Evolutionary conservation across 2,888 invertebrate species (phyloP).

Genomic region (Plebejus anna): DNA sequence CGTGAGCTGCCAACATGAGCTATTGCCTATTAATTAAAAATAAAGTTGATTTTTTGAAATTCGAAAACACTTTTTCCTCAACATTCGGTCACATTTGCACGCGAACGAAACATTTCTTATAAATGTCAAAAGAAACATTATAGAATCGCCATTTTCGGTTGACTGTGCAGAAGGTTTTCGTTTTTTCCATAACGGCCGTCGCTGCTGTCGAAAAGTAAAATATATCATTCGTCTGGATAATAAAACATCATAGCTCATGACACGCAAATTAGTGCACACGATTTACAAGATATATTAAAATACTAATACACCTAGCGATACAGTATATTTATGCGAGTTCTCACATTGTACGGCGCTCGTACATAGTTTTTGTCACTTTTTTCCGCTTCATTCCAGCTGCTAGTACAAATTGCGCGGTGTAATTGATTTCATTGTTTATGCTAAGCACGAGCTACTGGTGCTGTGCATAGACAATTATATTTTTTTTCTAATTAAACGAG

Average conservation of each 20-base stretch:
- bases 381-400: conserved; percentile 34
- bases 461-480: conserved; percentile 38
- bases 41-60: conserved; percentile 38
- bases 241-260: neutral
- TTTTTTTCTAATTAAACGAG: conserved; percentile 34
- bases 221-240: neutral
- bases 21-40: conserved; percentile 38
- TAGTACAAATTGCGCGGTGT: conserved; percentile 41
- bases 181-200: neutral
- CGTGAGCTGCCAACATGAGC: conserved; percentile 32
- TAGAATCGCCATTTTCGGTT: conserved; percentile 33
- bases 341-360: conserved; percentile 48
- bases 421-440: conserved; percentile 39
- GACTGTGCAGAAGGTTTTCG: conserved; percentile 32
- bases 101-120: conserved; percentile 37
- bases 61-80: conserved; percentile 36
- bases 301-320: conserved; percentile 42
- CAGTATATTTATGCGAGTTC: conserved; percentile 44
- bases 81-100: conserved; percentile 37
- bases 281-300: conserved; percentile 36
- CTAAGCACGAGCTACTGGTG: conserved; percentile 35
- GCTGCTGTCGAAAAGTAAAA: neutral
- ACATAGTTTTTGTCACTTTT: conserved; percentile 43
- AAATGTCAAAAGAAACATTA: conserved; percentile 38
- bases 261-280: neutral